These are phyloP conservation scores for Hyposoter dolosus DNA, from an alignment of 2,888 invertebrate genomes.

Conservation along the genomic window DNA sequence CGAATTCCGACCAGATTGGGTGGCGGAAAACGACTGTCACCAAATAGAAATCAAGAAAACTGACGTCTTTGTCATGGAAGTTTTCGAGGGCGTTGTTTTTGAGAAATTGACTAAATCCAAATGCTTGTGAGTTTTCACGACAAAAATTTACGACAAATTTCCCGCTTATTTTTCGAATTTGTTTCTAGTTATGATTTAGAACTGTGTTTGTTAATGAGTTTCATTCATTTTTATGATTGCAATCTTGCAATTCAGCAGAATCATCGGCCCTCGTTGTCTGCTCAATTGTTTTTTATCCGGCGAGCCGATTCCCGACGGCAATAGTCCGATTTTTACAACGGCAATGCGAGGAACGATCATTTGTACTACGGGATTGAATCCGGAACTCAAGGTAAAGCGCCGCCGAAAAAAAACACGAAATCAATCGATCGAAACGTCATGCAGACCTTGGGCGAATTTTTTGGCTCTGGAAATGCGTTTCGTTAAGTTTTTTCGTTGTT, in stretches of 20 bases:
- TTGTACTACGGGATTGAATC: constrained; percentile 87
- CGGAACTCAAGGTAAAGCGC: constrained; percentile 84
- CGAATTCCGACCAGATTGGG: constrained; percentile 51
- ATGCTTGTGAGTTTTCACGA: constrained; percentile 88
- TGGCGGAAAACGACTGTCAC: constrained; percentile 73
- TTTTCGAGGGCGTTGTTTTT: constrained; percentile 91
- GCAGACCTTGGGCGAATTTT: background rate
- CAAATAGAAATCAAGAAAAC: constrained; percentile 87
- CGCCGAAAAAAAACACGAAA: background rate
- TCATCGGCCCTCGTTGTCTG: constrained; percentile 94
- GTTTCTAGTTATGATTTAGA: background rate
- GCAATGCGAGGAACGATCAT: constrained; percentile 92
- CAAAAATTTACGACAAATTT: background rate
- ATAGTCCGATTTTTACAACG: constrained; percentile 92
- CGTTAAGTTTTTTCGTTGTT: background rate
- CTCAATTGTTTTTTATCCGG: constrained; percentile 90
- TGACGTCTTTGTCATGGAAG: constrained; percentile 92
- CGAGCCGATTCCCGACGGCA: constrained; percentile 90
- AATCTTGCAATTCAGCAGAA: constrained; percentile 85
- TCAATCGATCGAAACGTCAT: background rate
- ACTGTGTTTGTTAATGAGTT: background rate
- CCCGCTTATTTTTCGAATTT: background rate
- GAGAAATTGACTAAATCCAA: constrained; percentile 88
- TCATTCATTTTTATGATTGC: background rate
- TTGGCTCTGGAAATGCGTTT: background rate